Evolutionary conservation across 2,888 invertebrate species (phyloP), one percentile per base, ranked within the genome.

Genomic region (Bellardia pandia): DNA sequence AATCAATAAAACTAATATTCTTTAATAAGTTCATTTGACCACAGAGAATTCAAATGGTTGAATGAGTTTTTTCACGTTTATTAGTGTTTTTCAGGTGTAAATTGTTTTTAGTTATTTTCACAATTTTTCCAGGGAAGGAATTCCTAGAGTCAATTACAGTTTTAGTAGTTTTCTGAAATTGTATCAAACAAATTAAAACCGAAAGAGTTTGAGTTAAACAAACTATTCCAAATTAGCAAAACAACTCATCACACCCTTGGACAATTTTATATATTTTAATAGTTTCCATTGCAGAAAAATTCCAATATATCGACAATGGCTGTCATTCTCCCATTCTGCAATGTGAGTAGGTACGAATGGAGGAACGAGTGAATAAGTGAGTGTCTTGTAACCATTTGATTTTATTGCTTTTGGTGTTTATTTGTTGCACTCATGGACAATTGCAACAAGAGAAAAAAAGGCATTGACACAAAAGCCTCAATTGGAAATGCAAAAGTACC

Each of bases 401-500:
- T 77, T 85, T 84, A 77, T 81, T 77, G 79, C 51, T 68, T 85
- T 81, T 82, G 60, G 76, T 81, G 66, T 64, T 71, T 91, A 92
- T 23, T 85, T 64, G 75, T 80, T 74, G 58, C 83, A 86, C 86
- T 86, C 86, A 79, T 78, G 82, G 80, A 86, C 86, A 88, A 84
- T 88, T 86, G 86, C 87, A 88, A 87, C 75, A 84, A 86, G 79
- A 88, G 78, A 76, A 88, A 89, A 48, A 88, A 89, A 90, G 88
- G 88, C 89, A 91, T 90, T 91, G 91, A 90, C 92, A 91, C 90
- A 90, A 90, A 90, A 91, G 90, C 90, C 89, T 90, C 90, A 89
- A 89, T 89, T 91, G 91, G 89, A 88, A 90, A 88, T 75, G 68
- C 40, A 69, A 79, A 85, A 84, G 69, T 83, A 64, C 53, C 69